These are phyloP conservation scores for Lochmaea capreae DNA, from an alignment of 2,888 invertebrate species.

Conservation along the genomic window DNA sequence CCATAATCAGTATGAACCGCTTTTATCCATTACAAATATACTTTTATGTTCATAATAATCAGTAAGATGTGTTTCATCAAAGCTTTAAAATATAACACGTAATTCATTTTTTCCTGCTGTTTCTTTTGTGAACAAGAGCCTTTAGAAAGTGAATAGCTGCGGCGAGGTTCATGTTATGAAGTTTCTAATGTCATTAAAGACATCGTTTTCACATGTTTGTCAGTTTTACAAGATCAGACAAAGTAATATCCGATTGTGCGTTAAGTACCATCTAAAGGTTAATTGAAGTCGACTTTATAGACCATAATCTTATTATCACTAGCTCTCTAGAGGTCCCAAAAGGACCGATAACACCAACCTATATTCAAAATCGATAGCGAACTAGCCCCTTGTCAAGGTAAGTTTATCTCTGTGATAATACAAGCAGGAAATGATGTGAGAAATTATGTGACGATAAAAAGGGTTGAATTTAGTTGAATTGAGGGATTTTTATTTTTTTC, in stretches of 20 bases:
- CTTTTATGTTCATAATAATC: too few species aligned
- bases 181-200: neutral
- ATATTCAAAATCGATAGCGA: conserved; percentile 38
- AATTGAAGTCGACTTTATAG: conserved; percentile 39
- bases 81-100: too few species aligned
- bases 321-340: conserved; percentile 28
- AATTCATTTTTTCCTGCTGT: too few species aligned
- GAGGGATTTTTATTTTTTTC: too few species aligned
- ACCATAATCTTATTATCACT: conserved; percentile 41
- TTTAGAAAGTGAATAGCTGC: neutral
- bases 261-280: conserved; percentile 36
- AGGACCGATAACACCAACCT: conserved; percentile 32
- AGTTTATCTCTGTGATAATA: conserved; percentile 38
- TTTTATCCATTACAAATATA: too few species aligned
- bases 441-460: conserved; percentile 1
- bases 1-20: too few species aligned
- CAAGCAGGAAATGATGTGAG: conserved; percentile 14
- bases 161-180: neutral
- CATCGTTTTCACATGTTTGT: conserved; percentile 15
- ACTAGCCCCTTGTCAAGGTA: conserved; percentile 38
- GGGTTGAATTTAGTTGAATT: neutral
- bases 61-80: too few species aligned
- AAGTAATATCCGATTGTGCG: conserved; percentile 22
- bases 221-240: conserved; percentile 20
- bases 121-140: too few species aligned